Evolutionary conservation across 2,888 invertebrate species (phyloP).

Genomic region (Anoncus sp.): DNA sequence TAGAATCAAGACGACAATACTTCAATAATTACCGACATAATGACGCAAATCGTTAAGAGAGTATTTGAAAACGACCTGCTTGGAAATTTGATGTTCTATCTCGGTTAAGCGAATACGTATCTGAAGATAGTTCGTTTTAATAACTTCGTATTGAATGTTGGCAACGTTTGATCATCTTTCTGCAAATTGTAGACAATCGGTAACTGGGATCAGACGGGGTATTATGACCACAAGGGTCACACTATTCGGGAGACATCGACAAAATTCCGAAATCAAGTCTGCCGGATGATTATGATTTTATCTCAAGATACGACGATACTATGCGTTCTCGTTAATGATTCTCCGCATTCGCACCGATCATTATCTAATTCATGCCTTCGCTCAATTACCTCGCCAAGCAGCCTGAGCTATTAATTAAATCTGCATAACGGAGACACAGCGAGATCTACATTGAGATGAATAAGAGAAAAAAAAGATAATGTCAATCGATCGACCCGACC

Average conservation of each 20-base stretch:
- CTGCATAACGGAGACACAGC: conserved; percentile 8
- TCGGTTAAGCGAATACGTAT: too few species aligned
- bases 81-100: too few species aligned
- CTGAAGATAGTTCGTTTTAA: too few species aligned
- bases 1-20: too few species aligned
- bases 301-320: neutral
- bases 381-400: conserved; percentile 9
- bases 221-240: too few species aligned
- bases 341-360: conserved; percentile 23
- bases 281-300: neutral
- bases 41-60: neutral
- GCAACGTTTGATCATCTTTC: too few species aligned
- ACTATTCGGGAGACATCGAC: too few species aligned
- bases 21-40: too few species aligned
- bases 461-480: neutral
- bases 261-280: too few species aligned
- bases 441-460: conserved; percentile 3
- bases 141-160: too few species aligned
- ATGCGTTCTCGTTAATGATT: neutral
- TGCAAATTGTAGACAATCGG: too few species aligned
- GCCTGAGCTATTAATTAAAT: conserved; percentile 37
- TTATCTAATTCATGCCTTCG: conserved; percentile 52
- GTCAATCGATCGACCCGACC: conserved; percentile 17
- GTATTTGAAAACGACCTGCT: neutral
- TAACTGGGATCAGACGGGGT: too few species aligned